These are phyloP conservation scores for Lasiurus borealis DNA, from an alignment of 2,113 vertebrate species.

Conservation along the genomic window DNA sequence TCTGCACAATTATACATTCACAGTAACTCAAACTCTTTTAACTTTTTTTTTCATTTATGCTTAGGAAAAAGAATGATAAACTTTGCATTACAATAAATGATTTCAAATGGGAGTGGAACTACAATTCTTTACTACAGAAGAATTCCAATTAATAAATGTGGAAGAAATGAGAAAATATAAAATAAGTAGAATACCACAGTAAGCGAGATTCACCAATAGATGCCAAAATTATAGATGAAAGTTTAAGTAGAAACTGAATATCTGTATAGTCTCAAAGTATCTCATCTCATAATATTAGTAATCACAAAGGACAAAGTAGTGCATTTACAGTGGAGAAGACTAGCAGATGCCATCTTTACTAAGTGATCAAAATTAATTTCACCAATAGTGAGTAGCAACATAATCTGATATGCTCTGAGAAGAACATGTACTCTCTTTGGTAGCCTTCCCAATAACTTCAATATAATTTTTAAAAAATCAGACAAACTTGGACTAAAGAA, in stretches of 20 bases:
- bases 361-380: background rate
- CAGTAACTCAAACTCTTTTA: background rate
- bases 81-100: background rate
- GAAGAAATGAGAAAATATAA: constrained; percentile 3
- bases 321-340: background rate
- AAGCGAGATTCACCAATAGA: background rate
- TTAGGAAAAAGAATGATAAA: background rate
- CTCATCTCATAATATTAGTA: constrained; percentile 4
- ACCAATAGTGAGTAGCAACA: background rate
- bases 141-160: constrained; percentile 5
- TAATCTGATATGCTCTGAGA: background rate
- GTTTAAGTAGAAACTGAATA: background rate
- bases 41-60: background rate
- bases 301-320: background rate
- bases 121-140: background rate
- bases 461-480: background rate
- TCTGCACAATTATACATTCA: background rate
- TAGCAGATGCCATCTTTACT: background rate
- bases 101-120: background rate
- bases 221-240: background rate
- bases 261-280: background rate
- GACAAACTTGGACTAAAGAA: background rate
- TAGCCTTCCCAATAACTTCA: background rate
- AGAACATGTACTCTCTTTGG: background rate
- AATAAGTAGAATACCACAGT: background rate